Base-by-base conservation (phyloP, 2,797 vertebrate genomes). In the Sparidentex hasta region DNA sequence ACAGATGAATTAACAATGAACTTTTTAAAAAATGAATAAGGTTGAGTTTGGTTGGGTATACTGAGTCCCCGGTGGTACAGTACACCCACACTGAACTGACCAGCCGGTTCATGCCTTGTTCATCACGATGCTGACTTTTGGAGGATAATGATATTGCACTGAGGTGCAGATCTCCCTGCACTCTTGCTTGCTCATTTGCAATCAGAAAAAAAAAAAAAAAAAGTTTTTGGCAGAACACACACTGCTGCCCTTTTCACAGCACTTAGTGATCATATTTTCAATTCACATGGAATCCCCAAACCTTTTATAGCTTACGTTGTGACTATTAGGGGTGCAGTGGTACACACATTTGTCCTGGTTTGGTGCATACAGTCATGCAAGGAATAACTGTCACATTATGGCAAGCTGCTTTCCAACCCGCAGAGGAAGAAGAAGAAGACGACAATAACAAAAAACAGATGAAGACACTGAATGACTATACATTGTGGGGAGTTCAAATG, bases 201-300 rank as follows among this genome's bases (percentile, higher is more conserved):
- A 73, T 73, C 48, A 47, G 76, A n/a, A 81, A 71, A n/a, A n/a
- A n/a, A n/a, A n/a, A n/a, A n/a, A n/a, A n/a, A n/a, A 27, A 38
- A 63, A 68, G 65, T 57, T 64, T 43, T 56, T 75, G 64, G 64
- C 56, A 43, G 56, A 38, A 38, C 38, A 70, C 67, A 61, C 25
- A 29, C 48, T 33, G 62, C 81, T 82, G 76, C 38, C 51, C 66
- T 56, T 46, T 52, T 70, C 54, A 74, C 73, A 77, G 59, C 47
- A 72, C 13, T 41, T 61, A 63, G 55, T 70, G 72, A 85, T 79
- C 52, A 78, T 21, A 59, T 38, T 82, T 80, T 54, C 70, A 76
- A 73, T 68, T 33, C 29, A 41, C 33, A 38, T 55, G 11, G 14
- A 48, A 23, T 17, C 43, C 7, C 25, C 14, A 18, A 43, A 13